These are phyloP conservation scores for Nannoperca obscura DNA, from an alignment of 2,797 vertebrate species.

Conservation along the genomic window DNA sequence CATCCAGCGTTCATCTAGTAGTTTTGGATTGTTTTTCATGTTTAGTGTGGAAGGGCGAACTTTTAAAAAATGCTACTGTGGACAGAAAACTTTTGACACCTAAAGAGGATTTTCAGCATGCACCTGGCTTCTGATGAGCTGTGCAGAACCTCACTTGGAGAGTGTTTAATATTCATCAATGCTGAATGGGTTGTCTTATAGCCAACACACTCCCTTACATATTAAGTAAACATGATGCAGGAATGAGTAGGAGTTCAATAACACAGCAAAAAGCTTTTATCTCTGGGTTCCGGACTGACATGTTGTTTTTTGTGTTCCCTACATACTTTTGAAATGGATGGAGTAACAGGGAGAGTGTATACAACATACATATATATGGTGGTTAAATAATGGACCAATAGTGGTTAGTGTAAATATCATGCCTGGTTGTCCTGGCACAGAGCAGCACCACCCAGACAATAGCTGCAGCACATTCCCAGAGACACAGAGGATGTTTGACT, in stretches of 20 bases:
- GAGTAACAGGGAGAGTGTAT: slow-evolving; percentile 41
- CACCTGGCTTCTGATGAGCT: neutral
- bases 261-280: slow-evolving; percentile 2
- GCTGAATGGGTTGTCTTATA: neutral
- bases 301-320: slow-evolving; percentile 16
- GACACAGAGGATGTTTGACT: slow-evolving; percentile 55
- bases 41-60: neutral
- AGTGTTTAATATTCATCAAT: neutral
- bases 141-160: neutral
- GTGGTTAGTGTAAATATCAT: slow-evolving; percentile 58
- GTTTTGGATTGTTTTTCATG: neutral
- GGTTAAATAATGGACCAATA: slow-evolving; percentile 50
- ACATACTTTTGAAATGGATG: slow-evolving; percentile 28
- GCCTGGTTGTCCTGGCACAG: slow-evolving; percentile 57
- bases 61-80: neutral
- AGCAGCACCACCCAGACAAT: slow-evolving; percentile 57
- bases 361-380: slow-evolving; percentile 27
- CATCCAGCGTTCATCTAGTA: too few relatives aligned
- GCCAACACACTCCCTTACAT: neutral
- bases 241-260: slow-evolving; percentile 4
- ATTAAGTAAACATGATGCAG: neutral
- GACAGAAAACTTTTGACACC: neutral
- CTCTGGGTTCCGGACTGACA: neutral
- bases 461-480: slow-evolving; percentile 55
- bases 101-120: neutral